Percentiles rank a stretch among this genome's conserved stretches.
Evolutionary conservation across 2,113 vertebrate species (phyloP).

Genomic region (Paralichthys olivaceus): DNA sequence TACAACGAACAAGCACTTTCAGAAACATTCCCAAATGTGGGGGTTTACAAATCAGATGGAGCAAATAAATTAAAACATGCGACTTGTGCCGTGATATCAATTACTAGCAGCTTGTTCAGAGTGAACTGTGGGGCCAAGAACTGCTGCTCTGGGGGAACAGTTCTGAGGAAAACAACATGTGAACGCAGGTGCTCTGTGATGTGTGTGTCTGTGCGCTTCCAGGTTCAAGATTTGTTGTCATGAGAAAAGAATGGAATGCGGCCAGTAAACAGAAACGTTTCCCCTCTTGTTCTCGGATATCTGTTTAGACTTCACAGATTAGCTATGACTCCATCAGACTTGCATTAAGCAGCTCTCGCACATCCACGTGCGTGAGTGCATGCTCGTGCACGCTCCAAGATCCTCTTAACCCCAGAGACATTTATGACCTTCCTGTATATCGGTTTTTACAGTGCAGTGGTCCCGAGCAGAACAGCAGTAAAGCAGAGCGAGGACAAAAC

Average conservation of each 20-base stretch:
- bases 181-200: constrained; percentile 63
- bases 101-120: constrained; percentile 25
- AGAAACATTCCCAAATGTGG: background rate
- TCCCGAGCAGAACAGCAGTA: constrained; percentile 61
- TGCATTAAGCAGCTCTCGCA: constrained; percentile 31
- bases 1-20: background rate
- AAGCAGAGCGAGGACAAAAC: constrained; percentile 56
- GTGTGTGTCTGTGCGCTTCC: constrained; percentile 38
- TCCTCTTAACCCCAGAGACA: constrained; percentile 55
- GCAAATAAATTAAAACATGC: constrained; percentile 9
- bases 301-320: constrained; percentile 68
- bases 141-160: constrained; percentile 41
- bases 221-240: constrained; percentile 68
- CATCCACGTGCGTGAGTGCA: constrained; percentile 3
- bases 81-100: background rate
- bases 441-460: constrained; percentile 55
- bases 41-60: background rate
- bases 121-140: constrained; percentile 17
- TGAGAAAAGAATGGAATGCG: constrained; percentile 51
- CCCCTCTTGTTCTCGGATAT: constrained; percentile 58
- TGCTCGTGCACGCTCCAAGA: constrained; percentile 1
- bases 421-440: constrained; percentile 74
- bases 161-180: constrained; percentile 60
- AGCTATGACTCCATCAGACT: constrained; percentile 60
- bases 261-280: constrained; percentile 64